These are phyloP conservation scores for Pocillopora damicornis DNA, from an alignment of 64 coral and sea anemone species.

Conservation along the genomic window DNA sequence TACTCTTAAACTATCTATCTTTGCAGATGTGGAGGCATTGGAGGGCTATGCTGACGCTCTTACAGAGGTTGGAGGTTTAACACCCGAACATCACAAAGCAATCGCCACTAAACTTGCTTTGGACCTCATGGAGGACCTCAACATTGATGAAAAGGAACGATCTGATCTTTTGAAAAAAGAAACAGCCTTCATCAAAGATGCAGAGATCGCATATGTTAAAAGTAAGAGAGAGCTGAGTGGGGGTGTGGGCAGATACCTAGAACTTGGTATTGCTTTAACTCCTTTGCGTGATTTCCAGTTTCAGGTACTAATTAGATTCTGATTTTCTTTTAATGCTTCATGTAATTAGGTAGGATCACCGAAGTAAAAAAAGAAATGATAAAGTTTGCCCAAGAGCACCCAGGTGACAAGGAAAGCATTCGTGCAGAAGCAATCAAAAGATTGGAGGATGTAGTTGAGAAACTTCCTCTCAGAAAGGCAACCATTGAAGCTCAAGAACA, in stretches of 20 bases:
- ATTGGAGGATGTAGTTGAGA: conserved; percentile 77
- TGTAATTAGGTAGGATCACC: conserved; percentile 59
- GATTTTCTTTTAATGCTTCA: not conserved
- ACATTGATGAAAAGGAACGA: conserved; percentile 42
- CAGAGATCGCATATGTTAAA: conserved; percentile 75
- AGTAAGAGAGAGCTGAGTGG: conserved; percentile 31
- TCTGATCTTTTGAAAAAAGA: conserved; percentile 67
- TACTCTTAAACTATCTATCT: not conserved
- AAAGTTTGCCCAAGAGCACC: conserved; percentile 77
- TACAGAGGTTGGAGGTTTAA: conserved; percentile 77
- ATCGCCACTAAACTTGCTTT: conserved; percentile 85
- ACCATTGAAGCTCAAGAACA: conserved; percentile 64
- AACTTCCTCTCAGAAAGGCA: conserved; percentile 63
- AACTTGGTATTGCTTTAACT: not conserved
- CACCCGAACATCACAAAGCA: conserved; percentile 80
- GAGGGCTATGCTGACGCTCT: conserved; percentile 82
- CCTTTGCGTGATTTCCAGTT: not conserved
- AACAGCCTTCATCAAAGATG: conserved; percentile 76
- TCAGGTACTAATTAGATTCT: not conserved
- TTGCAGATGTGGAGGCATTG: conserved; percentile 64
- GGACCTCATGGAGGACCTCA: conserved; percentile 75
- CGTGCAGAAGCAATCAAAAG: conserved; percentile 67
- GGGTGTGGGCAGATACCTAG: not conserved
- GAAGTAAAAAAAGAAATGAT: conserved; percentile 79
- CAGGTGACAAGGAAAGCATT: conserved; percentile 69